Conservation (phyloP, 2,797 vertebrate species). For the Champsocephalus esox region DNA sequence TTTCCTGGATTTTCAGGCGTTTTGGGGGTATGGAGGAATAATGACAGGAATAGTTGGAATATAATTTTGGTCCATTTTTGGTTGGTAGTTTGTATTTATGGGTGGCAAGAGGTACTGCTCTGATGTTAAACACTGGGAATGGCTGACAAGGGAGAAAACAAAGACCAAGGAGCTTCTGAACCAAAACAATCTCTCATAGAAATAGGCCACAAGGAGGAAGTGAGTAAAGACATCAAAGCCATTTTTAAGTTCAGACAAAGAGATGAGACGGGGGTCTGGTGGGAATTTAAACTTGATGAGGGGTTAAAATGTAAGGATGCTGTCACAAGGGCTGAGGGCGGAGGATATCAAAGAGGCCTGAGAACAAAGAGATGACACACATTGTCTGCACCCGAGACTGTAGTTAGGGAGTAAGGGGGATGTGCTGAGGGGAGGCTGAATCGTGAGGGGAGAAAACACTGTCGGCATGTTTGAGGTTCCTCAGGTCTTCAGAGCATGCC, state of each 20-base stretch:
- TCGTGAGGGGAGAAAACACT: conserved; percentile 44
- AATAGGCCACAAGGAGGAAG: conserved; percentile 50
- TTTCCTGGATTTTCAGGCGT: conserved; percentile 59
- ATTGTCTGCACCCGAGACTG: conserved; percentile 53
- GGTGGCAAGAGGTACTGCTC: conserved; percentile 63
- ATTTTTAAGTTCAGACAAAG: conserved; percentile 65
- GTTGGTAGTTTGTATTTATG: conserved; percentile 65
- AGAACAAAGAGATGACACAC: conserved; percentile 79
- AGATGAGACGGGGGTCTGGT: conserved; percentile 54
- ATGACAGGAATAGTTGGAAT: conserved; percentile 42
- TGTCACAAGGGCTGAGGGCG: conserved; percentile 63
- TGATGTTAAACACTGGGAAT: conserved; percentile 49
- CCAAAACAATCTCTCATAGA: conserved; percentile 31
- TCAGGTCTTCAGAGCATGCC: conserved; percentile 99
- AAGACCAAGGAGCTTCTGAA: conserved; percentile 26
- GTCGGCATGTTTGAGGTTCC: conserved; percentile 65
- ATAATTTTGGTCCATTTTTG: conserved; percentile 64
- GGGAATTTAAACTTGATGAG: conserved; percentile 63
- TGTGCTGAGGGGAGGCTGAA: conserved; percentile 60
- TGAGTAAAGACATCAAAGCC: conserved; percentile 68
- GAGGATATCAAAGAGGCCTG: conserved; percentile 79
- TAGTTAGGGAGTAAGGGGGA: conserved; percentile 35
- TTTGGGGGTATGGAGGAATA: conserved; percentile 32
- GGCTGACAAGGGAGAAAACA: conserved; percentile 38
- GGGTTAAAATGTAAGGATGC: conserved; percentile 55